Base-by-base conservation (phyloP, 1,140 invertebrate species). In the Paracyclopina nana region DNA sequence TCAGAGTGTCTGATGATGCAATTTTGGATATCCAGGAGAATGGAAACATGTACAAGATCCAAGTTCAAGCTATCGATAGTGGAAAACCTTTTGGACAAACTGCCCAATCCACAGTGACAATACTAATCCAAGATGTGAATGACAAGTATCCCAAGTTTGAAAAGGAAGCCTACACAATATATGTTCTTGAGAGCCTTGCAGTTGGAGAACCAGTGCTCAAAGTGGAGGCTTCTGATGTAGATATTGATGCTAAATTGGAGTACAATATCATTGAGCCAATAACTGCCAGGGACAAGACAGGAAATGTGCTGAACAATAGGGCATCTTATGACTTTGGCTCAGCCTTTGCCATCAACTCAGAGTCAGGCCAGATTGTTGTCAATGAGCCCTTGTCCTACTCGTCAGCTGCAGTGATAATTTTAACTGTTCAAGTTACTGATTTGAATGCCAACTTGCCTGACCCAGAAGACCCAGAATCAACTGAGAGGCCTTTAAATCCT, bases 131-230 rank as follows among this genome's bases (percentile, higher is more conserved):
- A 54, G 81, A 86, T 60, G 77, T 85, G 0, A 85, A 86, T 55
- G 82, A 88, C 59, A 81, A 84, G 58, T 71, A 77, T 11, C 84
- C 84, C 0, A 69, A 63, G 53, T 88, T 86, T 52, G 70, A 56
- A 9, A 6, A 61, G 57, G 54, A 56, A 18, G 54, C 54, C 4
- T 58, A 58, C 28, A 53, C 53, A 14, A 45, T 51, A 18, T 55
- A 59, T 29, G 52, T 59, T 6, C 55, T 53, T 41, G 58, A 59
- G 43, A 50, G 56, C 6, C 28, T 52, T 24, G 46, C 54, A 1
- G 34, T 45, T 16, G 57, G 54, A 64, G 69, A 55, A 57, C 65
- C 9, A 22, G 72, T 85, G 0, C 59, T 80, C 9, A 72, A 66
- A 52, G 69, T 81, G 1, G 58, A 57, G 20, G 81, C 81, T 1